These are phyloP conservation scores for rat (Rattus norvegicus) DNA, from an alignment of 2,113 vertebrate species.

Conservation along the genomic window DNA sequence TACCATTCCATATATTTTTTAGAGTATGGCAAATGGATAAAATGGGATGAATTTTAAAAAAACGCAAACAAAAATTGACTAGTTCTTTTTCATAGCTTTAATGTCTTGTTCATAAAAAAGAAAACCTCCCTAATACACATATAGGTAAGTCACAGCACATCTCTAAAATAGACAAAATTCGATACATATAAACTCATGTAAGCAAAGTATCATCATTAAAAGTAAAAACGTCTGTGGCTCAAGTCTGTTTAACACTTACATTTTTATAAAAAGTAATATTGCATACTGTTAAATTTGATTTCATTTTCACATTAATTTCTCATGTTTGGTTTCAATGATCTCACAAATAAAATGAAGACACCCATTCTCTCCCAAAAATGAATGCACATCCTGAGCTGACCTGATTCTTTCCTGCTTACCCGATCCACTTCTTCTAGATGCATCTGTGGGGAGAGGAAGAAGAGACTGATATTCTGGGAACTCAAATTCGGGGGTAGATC, in stretches of 20 bases:
- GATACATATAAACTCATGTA: neutral
- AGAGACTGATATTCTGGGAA: neutral
- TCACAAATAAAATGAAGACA: neutral
- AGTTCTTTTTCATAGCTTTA: neutral
- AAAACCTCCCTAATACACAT: neutral
- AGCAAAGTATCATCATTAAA: neutral
- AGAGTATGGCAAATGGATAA: neutral
- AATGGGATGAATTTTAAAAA: neutral
- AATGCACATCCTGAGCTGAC: neutral
- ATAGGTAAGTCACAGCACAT: neutral
- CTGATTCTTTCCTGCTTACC: neutral
- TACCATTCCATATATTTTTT: conserved; percentile 19
- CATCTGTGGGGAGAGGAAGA: neutral
- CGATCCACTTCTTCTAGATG: neutral
- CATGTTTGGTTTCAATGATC: neutral
- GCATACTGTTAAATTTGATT: neutral
- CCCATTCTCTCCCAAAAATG: neutral
- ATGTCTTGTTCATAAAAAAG: conserved; percentile 7
- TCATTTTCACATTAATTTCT: neutral
- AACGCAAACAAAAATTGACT: conserved; percentile 29
- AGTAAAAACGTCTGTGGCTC: neutral
- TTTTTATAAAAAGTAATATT: neutral
- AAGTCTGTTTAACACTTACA: conserved; percentile 6
- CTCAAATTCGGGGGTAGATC: neutral
- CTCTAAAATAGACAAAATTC: neutral